phyloP scores from a whole-genome alignment of 2,797 vertebrate species.

The Vespertilio murinus region DNA sequence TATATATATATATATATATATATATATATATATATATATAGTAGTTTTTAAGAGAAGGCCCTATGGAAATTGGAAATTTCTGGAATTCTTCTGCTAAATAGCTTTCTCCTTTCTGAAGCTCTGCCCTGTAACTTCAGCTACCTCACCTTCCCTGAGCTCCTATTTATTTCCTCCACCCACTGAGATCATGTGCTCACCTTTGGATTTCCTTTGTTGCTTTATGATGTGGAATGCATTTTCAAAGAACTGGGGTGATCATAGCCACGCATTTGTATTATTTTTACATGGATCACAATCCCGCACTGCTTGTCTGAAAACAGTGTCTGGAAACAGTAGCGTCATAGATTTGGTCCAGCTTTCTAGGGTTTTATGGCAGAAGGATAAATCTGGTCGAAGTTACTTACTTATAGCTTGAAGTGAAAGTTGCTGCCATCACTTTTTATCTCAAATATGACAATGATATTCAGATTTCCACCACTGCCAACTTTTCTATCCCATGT shows the following conservation, averaged over 20 bases:
- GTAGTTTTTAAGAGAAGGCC: neutral
- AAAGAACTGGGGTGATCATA: neutral
- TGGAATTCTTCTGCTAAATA: neutral
- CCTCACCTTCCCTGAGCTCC: neutral
- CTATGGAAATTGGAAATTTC: neutral
- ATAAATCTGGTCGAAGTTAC: neutral
- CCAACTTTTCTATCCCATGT: neutral
- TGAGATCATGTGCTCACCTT: neutral
- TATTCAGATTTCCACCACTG: neutral
- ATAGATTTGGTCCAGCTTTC: neutral
- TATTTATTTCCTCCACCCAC: neutral
- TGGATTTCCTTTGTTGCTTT: neutral
- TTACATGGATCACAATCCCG: neutral
- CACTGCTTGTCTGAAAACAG: constrained; percentile 3
- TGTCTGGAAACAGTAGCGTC: neutral
- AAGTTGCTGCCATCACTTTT: neutral
- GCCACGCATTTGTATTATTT: neutral
- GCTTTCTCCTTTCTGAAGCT: neutral
- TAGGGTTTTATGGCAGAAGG: neutral
- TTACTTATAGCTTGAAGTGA: neutral
- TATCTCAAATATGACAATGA: neutral
- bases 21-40: neutral
- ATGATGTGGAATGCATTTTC: neutral
- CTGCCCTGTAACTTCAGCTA: neutral
- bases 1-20: no score